phyloP scores from a whole-genome alignment of 2,888 invertebrate genomes.

The Philhelius pedissequus region DNA sequence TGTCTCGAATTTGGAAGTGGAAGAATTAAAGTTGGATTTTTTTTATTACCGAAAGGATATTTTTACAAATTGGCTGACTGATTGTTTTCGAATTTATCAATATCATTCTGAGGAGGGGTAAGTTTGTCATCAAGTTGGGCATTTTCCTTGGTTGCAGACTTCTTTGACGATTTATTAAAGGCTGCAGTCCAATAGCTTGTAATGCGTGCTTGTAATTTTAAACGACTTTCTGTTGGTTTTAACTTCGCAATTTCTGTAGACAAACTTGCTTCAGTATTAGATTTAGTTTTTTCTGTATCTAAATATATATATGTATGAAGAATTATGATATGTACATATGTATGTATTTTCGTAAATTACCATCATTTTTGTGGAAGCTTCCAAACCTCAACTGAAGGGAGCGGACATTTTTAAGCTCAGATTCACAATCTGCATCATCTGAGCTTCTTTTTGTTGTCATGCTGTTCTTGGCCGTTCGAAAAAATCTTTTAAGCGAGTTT shows the following conservation, averaged over 20 bases:
- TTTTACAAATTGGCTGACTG: slow-evolving; percentile 7
- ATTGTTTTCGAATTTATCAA: slow-evolving; percentile 24
- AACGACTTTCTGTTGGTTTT: background rate
- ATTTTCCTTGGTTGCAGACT: slow-evolving; percentile 42
- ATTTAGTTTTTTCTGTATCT: background rate
- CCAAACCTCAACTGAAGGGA: slow-evolving; percentile 34
- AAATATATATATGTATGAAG: background rate
- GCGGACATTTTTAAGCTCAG: background rate
- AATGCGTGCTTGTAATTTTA: slow-evolving; percentile 71
- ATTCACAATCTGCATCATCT: background rate
- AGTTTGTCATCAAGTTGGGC: slow-evolving; percentile 21
- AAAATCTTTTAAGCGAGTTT: slow-evolving; percentile 21
- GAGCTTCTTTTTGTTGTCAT: background rate
- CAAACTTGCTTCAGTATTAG: background rate
- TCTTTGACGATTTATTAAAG: slow-evolving; percentile 69
- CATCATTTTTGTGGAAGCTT: slow-evolving; percentile 25
- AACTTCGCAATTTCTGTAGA: background rate
- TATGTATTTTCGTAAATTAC: too few species aligned
- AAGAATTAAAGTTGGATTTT: background rate
- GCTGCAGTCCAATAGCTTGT: slow-evolving; percentile 73
- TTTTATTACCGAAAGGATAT: background rate
- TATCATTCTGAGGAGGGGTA: background rate
- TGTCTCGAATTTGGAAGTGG: background rate
- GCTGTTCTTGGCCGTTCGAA: slow-evolving; percentile 1
- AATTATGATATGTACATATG: too few species aligned